A percentile compares a stretch with the other conserved stretches of the same genome.
phyloP scores from a whole-genome alignment of 2,888 invertebrate species.

The Leucozona laternaria region DNA sequence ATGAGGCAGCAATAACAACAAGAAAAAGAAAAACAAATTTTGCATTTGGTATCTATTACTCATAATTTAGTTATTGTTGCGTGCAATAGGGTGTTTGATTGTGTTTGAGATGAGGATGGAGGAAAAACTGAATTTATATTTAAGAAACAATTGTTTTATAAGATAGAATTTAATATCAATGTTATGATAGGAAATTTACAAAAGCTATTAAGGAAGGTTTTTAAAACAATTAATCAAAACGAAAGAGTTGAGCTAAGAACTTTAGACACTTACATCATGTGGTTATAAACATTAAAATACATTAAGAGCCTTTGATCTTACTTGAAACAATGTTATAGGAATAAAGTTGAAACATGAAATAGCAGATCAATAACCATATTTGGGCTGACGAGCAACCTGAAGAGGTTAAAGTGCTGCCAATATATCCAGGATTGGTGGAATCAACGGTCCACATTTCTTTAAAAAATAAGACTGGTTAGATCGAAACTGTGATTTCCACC shows the following conservation, averaged over 20 bases:
- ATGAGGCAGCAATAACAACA: not conserved
- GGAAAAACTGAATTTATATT: not conserved
- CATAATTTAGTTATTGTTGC: not conserved
- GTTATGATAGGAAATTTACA: not conserved
- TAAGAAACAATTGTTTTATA: not conserved
- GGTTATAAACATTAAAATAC: no score
- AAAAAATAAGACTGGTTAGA: no score
- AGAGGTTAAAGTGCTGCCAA: no score
- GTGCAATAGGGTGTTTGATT: slow-evolving; percentile 23
- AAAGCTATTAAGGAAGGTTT: not conserved
- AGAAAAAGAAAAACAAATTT: not conserved
- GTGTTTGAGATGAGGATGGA: slow-evolving; percentile 1
- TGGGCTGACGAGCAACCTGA: no score
- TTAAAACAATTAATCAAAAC: not conserved
- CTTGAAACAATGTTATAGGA: no score
- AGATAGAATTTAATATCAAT: not conserved
- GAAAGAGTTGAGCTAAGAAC: slow-evolving; percentile 23
- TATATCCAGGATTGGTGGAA: no score
- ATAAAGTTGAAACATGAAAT: no score
- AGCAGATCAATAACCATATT: no score
- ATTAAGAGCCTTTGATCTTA: no score
- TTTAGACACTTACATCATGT: not conserved
- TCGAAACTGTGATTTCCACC: no score
- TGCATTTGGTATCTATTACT: slow-evolving; percentile 34
- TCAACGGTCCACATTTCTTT: no score